These are phyloP conservation scores for Perizoma affinitatum DNA, from an alignment of 2,888 invertebrate species.

Conservation along the genomic window DNA sequence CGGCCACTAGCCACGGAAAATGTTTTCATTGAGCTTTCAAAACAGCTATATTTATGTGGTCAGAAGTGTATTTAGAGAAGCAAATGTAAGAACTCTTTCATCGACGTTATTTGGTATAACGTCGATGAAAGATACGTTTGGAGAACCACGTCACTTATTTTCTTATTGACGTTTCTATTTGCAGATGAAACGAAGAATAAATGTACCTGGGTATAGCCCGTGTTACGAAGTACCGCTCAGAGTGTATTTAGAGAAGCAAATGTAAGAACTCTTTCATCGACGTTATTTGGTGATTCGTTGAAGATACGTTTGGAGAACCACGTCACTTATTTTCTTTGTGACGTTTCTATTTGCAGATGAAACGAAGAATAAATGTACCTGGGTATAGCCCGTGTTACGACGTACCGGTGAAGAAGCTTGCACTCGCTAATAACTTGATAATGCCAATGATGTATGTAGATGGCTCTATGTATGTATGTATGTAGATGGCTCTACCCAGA, in stretches of 20 bases:
- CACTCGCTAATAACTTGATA: too few species aligned
- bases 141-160: slow-evolving; percentile 19
- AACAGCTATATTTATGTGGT: slow-evolving; percentile 28
- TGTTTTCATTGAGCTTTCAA: slow-evolving; percentile 31
- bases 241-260: slow-evolving; percentile 11
- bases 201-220: too few species aligned
- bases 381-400: too few species aligned
- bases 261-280: slow-evolving; percentile 16
- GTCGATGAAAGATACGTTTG: background rate
- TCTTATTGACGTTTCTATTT: too few species aligned
- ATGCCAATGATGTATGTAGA: too few species aligned
- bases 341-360: too few species aligned
- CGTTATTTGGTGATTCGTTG: slow-evolving; percentile 14
- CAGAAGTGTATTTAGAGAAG: slow-evolving; percentile 12
- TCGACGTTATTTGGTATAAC: slow-evolving; percentile 16
- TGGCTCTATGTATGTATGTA: too few species aligned
- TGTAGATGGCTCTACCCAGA: too few species aligned
- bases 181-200: too few species aligned
- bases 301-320: slow-evolving; percentile 11
- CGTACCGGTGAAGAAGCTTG: background rate
- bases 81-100: slow-evolving; percentile 12
- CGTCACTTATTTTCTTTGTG: slow-evolving; percentile 23
- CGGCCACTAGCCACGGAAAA: slow-evolving; percentile 29
- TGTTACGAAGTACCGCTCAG: background rate
- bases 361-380: too few species aligned